phyloP scores from a whole-genome alignment of 2,797 vertebrate genomes.

The Numenius phaeopus region DNA sequence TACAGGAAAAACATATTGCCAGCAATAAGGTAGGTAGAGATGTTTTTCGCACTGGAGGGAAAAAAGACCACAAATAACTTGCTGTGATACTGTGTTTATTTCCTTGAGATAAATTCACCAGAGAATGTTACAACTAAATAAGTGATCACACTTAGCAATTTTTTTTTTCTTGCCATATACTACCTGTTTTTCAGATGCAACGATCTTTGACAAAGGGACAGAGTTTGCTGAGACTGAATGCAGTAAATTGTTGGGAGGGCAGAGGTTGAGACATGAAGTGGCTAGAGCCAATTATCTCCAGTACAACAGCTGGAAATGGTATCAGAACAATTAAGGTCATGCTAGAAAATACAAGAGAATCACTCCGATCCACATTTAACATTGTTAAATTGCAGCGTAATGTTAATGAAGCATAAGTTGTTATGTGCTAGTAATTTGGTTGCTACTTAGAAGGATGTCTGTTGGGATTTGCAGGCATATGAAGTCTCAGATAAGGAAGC shows the following conservation, averaged over 20 bases:
- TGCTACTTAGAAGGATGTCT: not conserved
- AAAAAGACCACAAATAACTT: not conserved
- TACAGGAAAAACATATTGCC: not conserved
- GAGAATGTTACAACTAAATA: not conserved
- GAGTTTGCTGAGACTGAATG: not conserved
- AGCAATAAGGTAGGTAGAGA: not conserved
- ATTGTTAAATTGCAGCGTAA: not conserved
- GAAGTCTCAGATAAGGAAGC: not conserved
- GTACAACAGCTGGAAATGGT: not conserved
- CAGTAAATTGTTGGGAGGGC: not conserved
- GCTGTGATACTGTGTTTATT: not conserved
- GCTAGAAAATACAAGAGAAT: not conserved
- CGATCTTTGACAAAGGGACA: not conserved
- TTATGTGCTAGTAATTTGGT: not conserved
- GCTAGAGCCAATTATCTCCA: not conserved
- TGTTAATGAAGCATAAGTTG: not conserved
- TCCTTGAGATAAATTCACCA: not conserved
- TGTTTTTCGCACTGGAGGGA: not conserved
- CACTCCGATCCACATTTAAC: not conserved
- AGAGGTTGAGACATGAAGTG: not conserved
- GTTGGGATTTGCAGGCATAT: not conserved
- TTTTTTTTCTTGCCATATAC: not conserved
- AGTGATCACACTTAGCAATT: not conserved
- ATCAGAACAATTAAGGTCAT: conserved; percentile 4
- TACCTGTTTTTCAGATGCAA: not conserved